Evolutionary conservation across 2,888 invertebrate species (phyloP), one percentile per base, ranked within the genome.

Genomic region (Elaeidobius kamerunicus): DNA sequence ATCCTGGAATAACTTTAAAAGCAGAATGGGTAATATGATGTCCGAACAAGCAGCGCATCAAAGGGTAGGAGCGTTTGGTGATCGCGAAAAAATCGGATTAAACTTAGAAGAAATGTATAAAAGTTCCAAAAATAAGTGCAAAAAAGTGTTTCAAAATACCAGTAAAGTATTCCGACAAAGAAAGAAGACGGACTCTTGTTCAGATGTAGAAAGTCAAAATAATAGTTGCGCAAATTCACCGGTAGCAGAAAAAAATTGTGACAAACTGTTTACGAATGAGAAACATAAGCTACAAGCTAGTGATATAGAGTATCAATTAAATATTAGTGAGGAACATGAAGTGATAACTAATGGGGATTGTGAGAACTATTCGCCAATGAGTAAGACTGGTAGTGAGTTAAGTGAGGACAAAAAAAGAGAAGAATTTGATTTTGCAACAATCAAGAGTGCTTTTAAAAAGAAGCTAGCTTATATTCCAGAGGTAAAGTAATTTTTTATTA

Each of bases 61-160:
- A 52, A 59, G 69, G 28, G 72, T 72, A 1, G 72, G 72, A 1
- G 71, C 71, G 5, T 70, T 66, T 46, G 52, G 54, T 4, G 70
- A 73, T 14, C 69, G 64, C 45, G 71, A 71, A 14, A 69, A 67
- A 50, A 51, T 68, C 9, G 59, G 60, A 1, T 65, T 69, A 2
- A 71, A 70, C 42, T 60, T 74, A 9, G 73, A 73, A 56, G 72
- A 69, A 56, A 66, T 73, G 63, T 72, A 72, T 59, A 72, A 70
- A 61, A 67, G 63, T 36, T 73, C 73, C 2, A 72, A 71, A 55
- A 66, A 64, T 43, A 72, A 71, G 55, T 73, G 72, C 61, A 71
- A 68, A 55, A 69, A 66, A 46, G 67, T 72, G 39, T 56, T 73
- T 14, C 56, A 58, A 14, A 70, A 61, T 20, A 73, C 72, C 4